Conservation (phyloP, 1,140 invertebrate species). For the Euwallacea similis region DNA sequence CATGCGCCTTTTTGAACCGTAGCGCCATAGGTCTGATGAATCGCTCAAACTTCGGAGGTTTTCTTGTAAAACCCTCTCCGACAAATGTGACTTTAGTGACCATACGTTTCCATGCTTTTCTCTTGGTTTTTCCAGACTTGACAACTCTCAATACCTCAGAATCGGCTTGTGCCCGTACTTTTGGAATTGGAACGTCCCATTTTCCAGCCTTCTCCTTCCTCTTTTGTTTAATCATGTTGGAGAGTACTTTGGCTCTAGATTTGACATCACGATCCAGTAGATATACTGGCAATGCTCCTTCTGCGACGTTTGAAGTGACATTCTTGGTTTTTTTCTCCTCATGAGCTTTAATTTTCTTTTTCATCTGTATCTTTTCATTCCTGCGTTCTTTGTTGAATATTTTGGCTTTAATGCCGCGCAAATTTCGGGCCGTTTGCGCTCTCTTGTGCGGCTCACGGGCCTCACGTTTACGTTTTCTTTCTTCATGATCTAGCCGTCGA, state of each 20-base stretch:
- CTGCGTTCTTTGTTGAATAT: slow-evolving; percentile 95
- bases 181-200: slow-evolving; percentile 99
- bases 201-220: slow-evolving; percentile 99
- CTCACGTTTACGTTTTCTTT: slow-evolving; percentile 93
- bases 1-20: slow-evolving; percentile 95
- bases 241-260: slow-evolving; percentile 90
- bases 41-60: slow-evolving; percentile 99
- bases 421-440: slow-evolving; percentile 85
- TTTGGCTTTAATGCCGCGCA: slow-evolving; percentile 97
- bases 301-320: slow-evolving; percentile 76
- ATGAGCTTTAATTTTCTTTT: slow-evolving; percentile 94
- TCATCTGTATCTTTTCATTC: slow-evolving; percentile 99
- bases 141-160: slow-evolving; percentile 97
- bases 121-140: slow-evolving; percentile 89
- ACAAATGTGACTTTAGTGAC: slow-evolving; percentile 99
- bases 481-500: slow-evolving; percentile 95
- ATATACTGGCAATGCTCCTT: slow-evolving; percentile 95
- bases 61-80: slow-evolving; percentile 96
- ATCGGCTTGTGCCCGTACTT: slow-evolving; percentile 97
- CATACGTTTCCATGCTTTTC: slow-evolving; percentile 99
- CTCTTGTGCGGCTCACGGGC: slow-evolving; percentile 89
- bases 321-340: slow-evolving; percentile 87
- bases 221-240: slow-evolving; percentile 99
- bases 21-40: slow-evolving; percentile 99
- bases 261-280: slow-evolving; percentile 96